Percentiles rank a stretch among this genome's conserved stretches.
phyloP scores from a whole-genome alignment of 1,140 invertebrate species.

The Monochamus saltuarius region DNA sequence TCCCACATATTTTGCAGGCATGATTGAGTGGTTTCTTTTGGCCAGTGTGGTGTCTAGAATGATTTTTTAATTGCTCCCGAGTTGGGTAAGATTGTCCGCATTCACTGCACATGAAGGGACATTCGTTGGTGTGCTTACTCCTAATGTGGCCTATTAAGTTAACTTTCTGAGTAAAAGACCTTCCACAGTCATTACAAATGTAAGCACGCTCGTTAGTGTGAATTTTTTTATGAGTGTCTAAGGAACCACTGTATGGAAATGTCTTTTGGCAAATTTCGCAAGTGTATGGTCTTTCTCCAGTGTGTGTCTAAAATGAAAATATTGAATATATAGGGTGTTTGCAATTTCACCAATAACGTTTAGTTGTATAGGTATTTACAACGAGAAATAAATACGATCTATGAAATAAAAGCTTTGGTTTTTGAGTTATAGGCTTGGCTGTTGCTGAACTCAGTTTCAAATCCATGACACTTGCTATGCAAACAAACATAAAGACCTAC shows the following conservation, averaged over 20 bases:
- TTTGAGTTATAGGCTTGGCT: no score
- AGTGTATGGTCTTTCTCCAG: constrained; percentile 54
- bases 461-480: no score
- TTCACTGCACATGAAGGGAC: constrained; percentile 54
- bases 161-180: constrained; percentile 26
- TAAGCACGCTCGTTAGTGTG: constrained; percentile 25
- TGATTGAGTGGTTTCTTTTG: constrained; percentile 50
- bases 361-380: not conserved
- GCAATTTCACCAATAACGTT: no score
- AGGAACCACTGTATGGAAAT: constrained; percentile 45
- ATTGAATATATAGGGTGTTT: not conserved
- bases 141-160: constrained; percentile 25
- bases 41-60: constrained; percentile 60
- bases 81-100: constrained; percentile 75
- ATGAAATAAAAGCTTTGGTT: no score
- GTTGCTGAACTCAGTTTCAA: no score
- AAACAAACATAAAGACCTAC: no score
- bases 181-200: constrained; percentile 25
- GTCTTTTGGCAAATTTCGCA: constrained; percentile 60
- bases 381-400: not conserved
- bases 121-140: constrained; percentile 25
- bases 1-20: not conserved
- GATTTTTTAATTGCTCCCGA: constrained; percentile 58
- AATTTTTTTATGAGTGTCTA: constrained; percentile 26
- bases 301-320: constrained; percentile 47